These are phyloP conservation scores for Hemicordylus capensis DNA, from an alignment of 2,113 vertebrate genomes.

Conservation along the genomic window DNA sequence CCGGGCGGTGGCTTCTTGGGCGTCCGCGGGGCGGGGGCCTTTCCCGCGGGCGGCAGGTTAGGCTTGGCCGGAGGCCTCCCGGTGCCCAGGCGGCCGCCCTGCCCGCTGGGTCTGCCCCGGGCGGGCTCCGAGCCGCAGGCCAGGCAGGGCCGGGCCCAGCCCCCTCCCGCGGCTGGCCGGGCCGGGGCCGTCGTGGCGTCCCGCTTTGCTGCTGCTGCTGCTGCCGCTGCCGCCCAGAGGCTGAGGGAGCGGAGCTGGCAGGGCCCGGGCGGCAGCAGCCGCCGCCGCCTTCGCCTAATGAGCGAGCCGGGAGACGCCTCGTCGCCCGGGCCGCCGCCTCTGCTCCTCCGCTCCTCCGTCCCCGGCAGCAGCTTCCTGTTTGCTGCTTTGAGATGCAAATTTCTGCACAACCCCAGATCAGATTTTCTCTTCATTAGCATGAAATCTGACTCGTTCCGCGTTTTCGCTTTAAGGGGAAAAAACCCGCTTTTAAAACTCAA, in stretches of 20 bases:
- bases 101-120: too few species aligned
- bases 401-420: slow-evolving; percentile 65
- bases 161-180: too few species aligned
- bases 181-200: too few species aligned
- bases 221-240: too few species aligned
- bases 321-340: slow-evolving; percentile 20
- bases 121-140: too few species aligned
- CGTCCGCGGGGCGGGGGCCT: too few species aligned
- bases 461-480: slow-evolving; percentile 49
- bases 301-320: slow-evolving; percentile 20
- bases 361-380: slow-evolving; percentile 63
- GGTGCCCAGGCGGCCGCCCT: too few species aligned
- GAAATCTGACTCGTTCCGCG: slow-evolving; percentile 63
- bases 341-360: slow-evolving; percentile 58
- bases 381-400: slow-evolving; percentile 74
- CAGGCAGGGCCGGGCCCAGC: too few species aligned
- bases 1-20: too few species aligned
- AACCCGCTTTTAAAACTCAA: not conserved
- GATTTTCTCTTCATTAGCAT: slow-evolving; percentile 70
- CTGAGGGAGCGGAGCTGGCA: slow-evolving; percentile 56
- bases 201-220: too few species aligned
- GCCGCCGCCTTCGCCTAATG: slow-evolving; percentile 61
- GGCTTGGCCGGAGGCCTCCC: too few species aligned
- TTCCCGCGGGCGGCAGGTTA: too few species aligned
- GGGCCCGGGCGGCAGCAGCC: slow-evolving; percentile 50